Evolutionary conservation across 2,888 invertebrate genomes (phyloP).

Genomic region (Lasiommata megera): DNA sequence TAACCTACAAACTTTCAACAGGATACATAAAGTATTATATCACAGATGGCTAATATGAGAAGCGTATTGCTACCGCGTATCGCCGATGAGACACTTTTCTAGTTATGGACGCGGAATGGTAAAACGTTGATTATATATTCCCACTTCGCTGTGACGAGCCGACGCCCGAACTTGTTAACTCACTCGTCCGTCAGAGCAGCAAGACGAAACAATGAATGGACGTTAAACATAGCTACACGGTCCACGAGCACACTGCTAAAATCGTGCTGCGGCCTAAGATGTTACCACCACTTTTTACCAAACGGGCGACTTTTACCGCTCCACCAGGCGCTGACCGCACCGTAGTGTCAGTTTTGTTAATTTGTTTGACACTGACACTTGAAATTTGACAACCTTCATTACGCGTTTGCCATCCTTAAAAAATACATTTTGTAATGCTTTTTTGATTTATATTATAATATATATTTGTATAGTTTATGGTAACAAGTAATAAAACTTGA

Average conservation of each 20-base stretch:
- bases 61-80: conserved; percentile 43
- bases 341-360: background rate
- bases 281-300: conserved; percentile 2
- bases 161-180: conserved; percentile 44
- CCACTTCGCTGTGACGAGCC: conserved; percentile 63
- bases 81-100: conserved; percentile 51
- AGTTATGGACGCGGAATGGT: conserved; percentile 59
- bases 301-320: background rate
- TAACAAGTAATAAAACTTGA: too few species aligned
- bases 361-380: background rate
- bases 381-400: background rate
- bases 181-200: conserved; percentile 47
- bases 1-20: conserved; percentile 67
- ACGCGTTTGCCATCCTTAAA: background rate
- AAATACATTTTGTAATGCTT: background rate
- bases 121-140: conserved; percentile 65
- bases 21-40: conserved; percentile 66
- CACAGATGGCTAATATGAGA: conserved; percentile 69
- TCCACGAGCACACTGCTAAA: conserved; percentile 25
- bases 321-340: background rate
- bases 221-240: conserved; percentile 22
- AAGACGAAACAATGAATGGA: conserved; percentile 33
- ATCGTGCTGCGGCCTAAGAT: background rate
- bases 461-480: too few species aligned
- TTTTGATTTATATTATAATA: too few species aligned